Conservation (phyloP, 1,140 invertebrate genomes). For the Pomacea maculata region DNA sequence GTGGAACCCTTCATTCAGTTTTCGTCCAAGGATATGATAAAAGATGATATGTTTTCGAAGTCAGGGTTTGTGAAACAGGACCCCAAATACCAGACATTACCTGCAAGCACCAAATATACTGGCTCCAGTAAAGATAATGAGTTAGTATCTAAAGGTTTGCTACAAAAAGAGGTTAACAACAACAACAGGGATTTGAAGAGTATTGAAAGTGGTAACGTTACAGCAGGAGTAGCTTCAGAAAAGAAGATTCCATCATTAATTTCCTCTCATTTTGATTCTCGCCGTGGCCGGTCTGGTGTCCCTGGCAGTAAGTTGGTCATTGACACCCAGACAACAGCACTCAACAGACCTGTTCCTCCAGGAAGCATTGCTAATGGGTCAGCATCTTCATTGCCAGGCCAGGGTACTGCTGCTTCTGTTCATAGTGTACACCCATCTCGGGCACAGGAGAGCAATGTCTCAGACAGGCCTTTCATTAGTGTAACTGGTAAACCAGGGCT, state of each 20-base stretch:
- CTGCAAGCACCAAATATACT: conserved; percentile 71
- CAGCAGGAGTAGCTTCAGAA: background rate
- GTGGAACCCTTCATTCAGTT: conserved; percentile 84
- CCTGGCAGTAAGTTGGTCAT: background rate
- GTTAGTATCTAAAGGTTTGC: conserved; percentile 6
- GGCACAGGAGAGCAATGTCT: background rate
- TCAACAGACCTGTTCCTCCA: background rate
- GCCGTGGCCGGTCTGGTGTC: background rate
- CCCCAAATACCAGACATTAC: conserved; percentile 92
- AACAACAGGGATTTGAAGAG: conserved; percentile 6
- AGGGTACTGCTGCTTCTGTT: too few species aligned
- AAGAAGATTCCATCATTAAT: conserved; percentile 23
- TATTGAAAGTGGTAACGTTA: background rate
- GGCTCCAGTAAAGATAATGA: conserved; percentile 31
- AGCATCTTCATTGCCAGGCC: background rate
- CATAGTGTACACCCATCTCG: background rate
- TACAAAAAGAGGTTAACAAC: conserved; percentile 26
- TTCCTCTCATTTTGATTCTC: conserved; percentile 12
- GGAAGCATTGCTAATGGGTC: background rate
- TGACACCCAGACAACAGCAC: background rate
- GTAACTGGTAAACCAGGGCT: conserved; percentile 15
- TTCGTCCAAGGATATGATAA: conserved; percentile 56
- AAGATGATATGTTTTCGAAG: conserved; percentile 57
- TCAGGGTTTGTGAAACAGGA: conserved; percentile 81
- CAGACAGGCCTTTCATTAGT: conserved; percentile 7